These are phyloP conservation scores for Atherinosoma microstoma DNA, from an alignment of 2,797 vertebrate species.

Conservation along the genomic window DNA sequence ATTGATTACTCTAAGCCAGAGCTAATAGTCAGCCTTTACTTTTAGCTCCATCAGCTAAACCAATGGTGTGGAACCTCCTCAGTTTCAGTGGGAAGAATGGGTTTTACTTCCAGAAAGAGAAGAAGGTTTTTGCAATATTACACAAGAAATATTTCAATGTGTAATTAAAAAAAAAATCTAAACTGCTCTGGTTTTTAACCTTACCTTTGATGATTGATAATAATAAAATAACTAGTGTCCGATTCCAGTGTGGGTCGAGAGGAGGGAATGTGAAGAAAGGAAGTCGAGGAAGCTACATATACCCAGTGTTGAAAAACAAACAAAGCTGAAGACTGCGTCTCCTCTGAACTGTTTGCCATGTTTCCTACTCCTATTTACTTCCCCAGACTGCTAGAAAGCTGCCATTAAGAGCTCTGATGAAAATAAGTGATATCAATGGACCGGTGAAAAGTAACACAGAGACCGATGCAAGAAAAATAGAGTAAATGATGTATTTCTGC, in stretches of 20 bases:
- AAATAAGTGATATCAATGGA: slow-evolving; percentile 16
- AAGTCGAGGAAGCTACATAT: slow-evolving; percentile 16
- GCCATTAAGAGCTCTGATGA: slow-evolving; percentile 23
- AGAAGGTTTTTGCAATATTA: neutral
- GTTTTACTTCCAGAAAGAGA: neutral
- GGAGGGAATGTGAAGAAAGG: slow-evolving; percentile 56
- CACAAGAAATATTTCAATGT: neutral
- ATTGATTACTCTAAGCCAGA: slow-evolving; percentile 71
- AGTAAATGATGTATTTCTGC: neutral
- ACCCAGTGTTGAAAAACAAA: neutral
- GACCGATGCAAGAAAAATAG: neutral
- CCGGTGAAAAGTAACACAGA: neutral
- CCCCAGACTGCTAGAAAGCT: neutral
- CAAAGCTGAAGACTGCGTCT: neutral
- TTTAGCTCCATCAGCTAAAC: slow-evolving; percentile 78
- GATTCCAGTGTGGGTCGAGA: neutral
- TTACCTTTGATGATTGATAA: neutral
- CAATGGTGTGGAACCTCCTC: slow-evolving; percentile 57
- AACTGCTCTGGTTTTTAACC: neutral
- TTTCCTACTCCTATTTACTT: slow-evolving; percentile 9
- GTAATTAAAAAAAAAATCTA: neutral
- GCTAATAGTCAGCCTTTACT: slow-evolving; percentile 73
- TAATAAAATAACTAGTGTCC: neutral
- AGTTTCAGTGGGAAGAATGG: slow-evolving; percentile 20
- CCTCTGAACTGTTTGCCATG: slow-evolving; percentile 11